Evolutionary conservation across 2,113 vertebrate species (phyloP), one percentile per base, ranked within the genome.

Genomic region (Nycticorax nycticorax): DNA sequence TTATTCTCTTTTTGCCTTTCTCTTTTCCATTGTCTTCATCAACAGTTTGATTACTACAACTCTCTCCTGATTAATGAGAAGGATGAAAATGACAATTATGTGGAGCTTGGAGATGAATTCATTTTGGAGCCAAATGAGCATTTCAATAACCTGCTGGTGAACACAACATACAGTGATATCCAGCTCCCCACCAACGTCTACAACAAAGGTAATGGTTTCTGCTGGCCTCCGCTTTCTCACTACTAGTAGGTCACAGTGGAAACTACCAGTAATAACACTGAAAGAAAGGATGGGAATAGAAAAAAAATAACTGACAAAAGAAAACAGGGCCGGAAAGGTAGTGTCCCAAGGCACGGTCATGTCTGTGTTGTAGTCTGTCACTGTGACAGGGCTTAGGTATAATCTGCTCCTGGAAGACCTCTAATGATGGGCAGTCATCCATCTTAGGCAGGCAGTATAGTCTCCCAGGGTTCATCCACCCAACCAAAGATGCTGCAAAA

Each of bases 131-230:
- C 98, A 88, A 99, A 99, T 0, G 99, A 99, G 3, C 99, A 99
- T 96, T 99, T 99, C 97, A 99, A 98, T 95, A 98, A 99, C 92
- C 97, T 99, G 47, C 96, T 94, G 50, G 99, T 99, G 96, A 99
- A 99, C 96, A 99, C 98, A 5, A 98, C 98, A 20, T 97, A 97
- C 88, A 99, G 99, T 67, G 98, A 98, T 56, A 99, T 99, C 80
- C 99, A 99, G 97, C 99, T 99, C 50, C 99, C 99, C 33, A 99
- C 99, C 48, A 99, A 99, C 0, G 99, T 99, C 92, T 99, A 99
- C 97, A 99, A 99, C 97, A 99, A 98, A 99, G 99, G 99, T 99
- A 95, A 45, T 3, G 10, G 30, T 39, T 39, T 41, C 39, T 21
- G 13, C 18, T 45, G 22, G 52, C 33, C 30, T 86, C 88, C 55